Evolutionary conservation across 2,113 vertebrate species (phyloP).

Genomic region (Zosterops japonicus): DNA sequence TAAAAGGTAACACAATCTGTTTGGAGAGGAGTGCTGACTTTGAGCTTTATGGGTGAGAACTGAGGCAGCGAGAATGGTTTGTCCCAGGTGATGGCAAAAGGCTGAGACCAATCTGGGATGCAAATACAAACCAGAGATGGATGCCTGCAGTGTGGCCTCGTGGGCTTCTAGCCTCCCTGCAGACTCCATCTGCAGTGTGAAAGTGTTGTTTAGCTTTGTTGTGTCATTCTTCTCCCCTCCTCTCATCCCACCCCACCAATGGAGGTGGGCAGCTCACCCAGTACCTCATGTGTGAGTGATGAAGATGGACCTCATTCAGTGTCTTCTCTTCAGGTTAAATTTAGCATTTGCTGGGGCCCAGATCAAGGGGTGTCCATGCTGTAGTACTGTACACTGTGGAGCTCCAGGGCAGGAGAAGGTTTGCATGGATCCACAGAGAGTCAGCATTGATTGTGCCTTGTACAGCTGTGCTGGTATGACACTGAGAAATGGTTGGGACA

Average conservation of each 20-base stretch:
- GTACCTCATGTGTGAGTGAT: neutral
- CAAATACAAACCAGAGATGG: neutral
- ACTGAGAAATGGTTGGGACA: neutral
- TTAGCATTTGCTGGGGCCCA: neutral
- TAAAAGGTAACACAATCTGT: neutral
- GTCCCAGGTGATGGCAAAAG: neutral
- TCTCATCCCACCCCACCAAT: neutral
- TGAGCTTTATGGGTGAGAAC: neutral
- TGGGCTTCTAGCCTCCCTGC: neutral
- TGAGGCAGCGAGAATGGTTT: neutral
- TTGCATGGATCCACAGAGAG: fast-evolving
- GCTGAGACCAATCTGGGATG: neutral
- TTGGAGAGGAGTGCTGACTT: neutral
- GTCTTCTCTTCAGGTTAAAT: neutral
- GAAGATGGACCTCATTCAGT: neutral
- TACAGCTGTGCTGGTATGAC: neutral
- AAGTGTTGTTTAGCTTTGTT: neutral
- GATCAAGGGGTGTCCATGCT: neutral
- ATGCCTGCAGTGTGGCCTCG: neutral
- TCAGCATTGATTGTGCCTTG: fast-evolving
- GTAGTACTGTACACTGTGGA: neutral
- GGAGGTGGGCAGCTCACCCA: neutral
- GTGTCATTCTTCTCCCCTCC: neutral
- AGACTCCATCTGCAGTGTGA: neutral
- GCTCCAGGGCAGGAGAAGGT: neutral